Conservation (phyloP, 2,113 vertebrate species). For the Catagonus wagneri region DNA sequence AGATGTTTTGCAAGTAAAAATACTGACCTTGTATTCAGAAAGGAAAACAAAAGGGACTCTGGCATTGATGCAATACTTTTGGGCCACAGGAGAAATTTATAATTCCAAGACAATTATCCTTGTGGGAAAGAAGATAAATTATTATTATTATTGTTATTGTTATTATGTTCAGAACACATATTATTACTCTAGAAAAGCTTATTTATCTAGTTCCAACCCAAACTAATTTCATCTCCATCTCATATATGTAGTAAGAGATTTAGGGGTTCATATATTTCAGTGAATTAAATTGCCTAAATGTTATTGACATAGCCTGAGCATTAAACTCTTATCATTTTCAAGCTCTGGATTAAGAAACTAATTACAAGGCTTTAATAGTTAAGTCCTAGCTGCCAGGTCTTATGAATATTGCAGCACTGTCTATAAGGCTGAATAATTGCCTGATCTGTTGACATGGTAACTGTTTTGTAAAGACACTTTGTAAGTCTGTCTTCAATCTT, state of each 20-base stretch:
- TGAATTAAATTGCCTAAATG: conserved; percentile 72
- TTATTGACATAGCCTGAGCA: conserved; percentile 84
- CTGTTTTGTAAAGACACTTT: conserved; percentile 74
- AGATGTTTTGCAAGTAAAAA: neutral
- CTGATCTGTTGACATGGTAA: conserved; percentile 82
- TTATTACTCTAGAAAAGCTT: neutral
- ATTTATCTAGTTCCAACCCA: neutral
- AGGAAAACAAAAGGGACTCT: neutral
- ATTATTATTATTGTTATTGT: neutral
- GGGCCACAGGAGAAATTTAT: neutral
- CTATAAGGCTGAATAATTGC: conserved; percentile 77
- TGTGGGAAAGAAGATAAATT: neutral
- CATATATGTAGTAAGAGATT: conserved; percentile 26
- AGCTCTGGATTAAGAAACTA: conserved; percentile 85
- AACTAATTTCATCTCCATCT: conserved; percentile 2
- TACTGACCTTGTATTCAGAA: neutral
- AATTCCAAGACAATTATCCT: neutral
- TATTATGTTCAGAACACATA: no score
- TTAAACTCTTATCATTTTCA: conserved; percentile 83
- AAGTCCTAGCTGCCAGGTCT: conserved; percentile 81
- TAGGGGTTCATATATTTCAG: conserved; percentile 59
- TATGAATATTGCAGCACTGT: conserved; percentile 81
- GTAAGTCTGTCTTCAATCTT: conserved; percentile 76
- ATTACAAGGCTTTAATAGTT: conserved; percentile 86
- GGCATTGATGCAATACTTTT: neutral